phyloP scores from a whole-genome alignment of 1,140 invertebrate species.

The Liolophura sinensis region DNA sequence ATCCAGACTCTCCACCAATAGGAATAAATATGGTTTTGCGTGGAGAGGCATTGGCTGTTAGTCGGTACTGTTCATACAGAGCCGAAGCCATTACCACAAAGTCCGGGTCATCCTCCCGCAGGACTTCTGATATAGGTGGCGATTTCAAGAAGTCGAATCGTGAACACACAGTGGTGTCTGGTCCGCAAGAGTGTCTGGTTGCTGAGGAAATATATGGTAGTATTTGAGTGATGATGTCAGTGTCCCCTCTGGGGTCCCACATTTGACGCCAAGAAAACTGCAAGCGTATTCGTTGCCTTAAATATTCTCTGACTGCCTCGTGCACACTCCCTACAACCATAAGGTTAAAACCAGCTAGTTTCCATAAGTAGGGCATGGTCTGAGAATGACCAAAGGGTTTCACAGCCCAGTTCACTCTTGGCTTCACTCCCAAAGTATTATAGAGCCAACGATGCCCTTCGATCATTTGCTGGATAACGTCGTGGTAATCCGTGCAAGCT shows the following conservation, averaged over 20 bases:
- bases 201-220: too few species aligned
- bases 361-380: slow-evolving; percentile 82
- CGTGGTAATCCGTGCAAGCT: slow-evolving; percentile 86
- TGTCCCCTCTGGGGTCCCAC: slow-evolving; percentile 90
- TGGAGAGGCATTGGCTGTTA: slow-evolving; percentile 75
- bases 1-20: slow-evolving; percentile 94
- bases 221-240: slow-evolving; percentile 73
- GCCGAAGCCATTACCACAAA: slow-evolving; percentile 72
- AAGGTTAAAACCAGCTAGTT: slow-evolving; percentile 78
- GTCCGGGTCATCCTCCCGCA: slow-evolving; percentile 67
- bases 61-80: slow-evolving; percentile 55
- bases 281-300: slow-evolving; percentile 75
- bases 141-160: slow-evolving; percentile 75
- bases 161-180: slow-evolving; percentile 86
- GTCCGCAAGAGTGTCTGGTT: slow-evolving; percentile 90
- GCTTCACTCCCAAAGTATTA: slow-evolving; percentile 74
- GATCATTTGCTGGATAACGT: slow-evolving; percentile 89
- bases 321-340: slow-evolving; percentile 89
- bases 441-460: slow-evolving; percentile 95
- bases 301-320: slow-evolving; percentile 88
- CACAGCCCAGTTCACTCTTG: slow-evolving; percentile 85
- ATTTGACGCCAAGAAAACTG: slow-evolving; percentile 91
- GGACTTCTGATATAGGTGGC: slow-evolving; percentile 83
- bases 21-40: slow-evolving; percentile 81
- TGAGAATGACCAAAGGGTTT: slow-evolving; percentile 90